phyloP scores from a whole-genome alignment of 2,888 invertebrate genomes.

The Teleiodes luculella region DNA sequence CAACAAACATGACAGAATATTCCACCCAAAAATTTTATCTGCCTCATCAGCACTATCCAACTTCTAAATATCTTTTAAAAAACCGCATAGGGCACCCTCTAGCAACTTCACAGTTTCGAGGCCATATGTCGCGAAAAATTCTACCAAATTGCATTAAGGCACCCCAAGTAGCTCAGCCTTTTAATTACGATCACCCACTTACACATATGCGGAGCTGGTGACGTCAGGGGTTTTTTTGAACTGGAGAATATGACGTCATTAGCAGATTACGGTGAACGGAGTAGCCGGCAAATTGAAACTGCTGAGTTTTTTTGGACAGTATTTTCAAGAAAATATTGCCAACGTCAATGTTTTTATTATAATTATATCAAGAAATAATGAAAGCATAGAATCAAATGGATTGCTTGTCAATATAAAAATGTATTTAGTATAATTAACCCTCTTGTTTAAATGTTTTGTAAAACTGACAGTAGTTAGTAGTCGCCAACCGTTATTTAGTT shows the following conservation, averaged over 20 bases:
- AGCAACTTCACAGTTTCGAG: constrained; percentile 34
- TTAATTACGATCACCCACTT: constrained; percentile 74
- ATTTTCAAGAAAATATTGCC: too few species aligned
- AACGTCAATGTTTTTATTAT: too few species aligned
- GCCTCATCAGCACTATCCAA: background rate
- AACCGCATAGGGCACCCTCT: constrained; percentile 43
- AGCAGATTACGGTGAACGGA: background rate
- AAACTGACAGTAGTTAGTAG: too few species aligned
- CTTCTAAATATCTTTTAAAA: constrained; percentile 26
- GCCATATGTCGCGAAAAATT: constrained; percentile 78
- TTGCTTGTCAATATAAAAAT: too few species aligned
- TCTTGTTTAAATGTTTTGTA: too few species aligned
- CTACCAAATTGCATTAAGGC: constrained; percentile 73
- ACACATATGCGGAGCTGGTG: constrained; percentile 59
- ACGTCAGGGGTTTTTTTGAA: constrained; percentile 4
- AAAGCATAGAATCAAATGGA: too few species aligned
- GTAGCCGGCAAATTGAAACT: too few species aligned
- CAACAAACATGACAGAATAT: background rate
- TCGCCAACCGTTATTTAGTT: too few species aligned
- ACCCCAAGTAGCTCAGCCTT: constrained; percentile 62
- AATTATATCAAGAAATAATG: too few species aligned
- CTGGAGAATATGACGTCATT: background rate
- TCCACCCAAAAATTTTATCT: background rate
- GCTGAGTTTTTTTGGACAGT: too few species aligned
- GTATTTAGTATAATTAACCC: too few species aligned